These are phyloP conservation scores for Elaeidobius kamerunicus DNA, from an alignment of 2,888 invertebrate genomes.

Conservation along the genomic window DNA sequence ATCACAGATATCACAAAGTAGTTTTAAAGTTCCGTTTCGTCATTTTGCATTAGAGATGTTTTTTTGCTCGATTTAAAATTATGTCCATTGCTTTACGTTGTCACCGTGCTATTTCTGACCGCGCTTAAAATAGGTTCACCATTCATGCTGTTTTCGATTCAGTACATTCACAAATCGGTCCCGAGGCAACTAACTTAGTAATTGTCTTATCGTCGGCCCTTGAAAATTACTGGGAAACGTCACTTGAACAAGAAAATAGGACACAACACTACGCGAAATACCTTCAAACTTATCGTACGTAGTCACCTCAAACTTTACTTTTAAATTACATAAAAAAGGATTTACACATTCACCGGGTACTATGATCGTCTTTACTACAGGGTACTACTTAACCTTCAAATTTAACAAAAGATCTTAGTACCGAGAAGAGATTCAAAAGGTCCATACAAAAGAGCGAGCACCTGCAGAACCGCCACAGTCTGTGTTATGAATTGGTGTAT, in stretches of 20 bases:
- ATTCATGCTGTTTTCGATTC: slow-evolving; percentile 29
- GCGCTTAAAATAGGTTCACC: slow-evolving; percentile 31
- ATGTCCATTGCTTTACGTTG: slow-evolving; percentile 33
- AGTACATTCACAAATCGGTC: slow-evolving; percentile 21
- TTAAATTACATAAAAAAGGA: slow-evolving; percentile 8
- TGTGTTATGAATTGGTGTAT: slow-evolving; percentile 30
- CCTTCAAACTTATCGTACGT: not conserved
- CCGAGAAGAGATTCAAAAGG: slow-evolving; percentile 25
- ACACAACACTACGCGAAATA: slow-evolving; percentile 10
- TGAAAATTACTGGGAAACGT: slow-evolving; percentile 9
- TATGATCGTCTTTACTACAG: slow-evolving; percentile 17
- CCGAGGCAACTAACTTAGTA: slow-evolving; percentile 24
- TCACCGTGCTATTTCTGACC: slow-evolving; percentile 31
- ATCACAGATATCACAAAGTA: slow-evolving; percentile 25
- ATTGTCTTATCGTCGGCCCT: slow-evolving; percentile 20
- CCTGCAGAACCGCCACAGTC: slow-evolving; percentile 28
- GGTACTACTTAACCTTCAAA: slow-evolving; percentile 24
- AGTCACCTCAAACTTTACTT: not conserved
- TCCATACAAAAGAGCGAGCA: slow-evolving; percentile 26
- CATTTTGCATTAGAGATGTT: slow-evolving; percentile 18
- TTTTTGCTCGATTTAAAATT: slow-evolving; percentile 30
- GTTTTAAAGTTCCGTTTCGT: slow-evolving; percentile 18
- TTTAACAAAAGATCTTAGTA: slow-evolving; percentile 21
- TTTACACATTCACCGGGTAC: slow-evolving; percentile 16
- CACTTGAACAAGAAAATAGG: slow-evolving; percentile 12